Evolutionary conservation across 1,140 invertebrate genomes (phyloP), one percentile per base, ranked within the genome.

Genomic region (Ganaspis sp.): DNA sequence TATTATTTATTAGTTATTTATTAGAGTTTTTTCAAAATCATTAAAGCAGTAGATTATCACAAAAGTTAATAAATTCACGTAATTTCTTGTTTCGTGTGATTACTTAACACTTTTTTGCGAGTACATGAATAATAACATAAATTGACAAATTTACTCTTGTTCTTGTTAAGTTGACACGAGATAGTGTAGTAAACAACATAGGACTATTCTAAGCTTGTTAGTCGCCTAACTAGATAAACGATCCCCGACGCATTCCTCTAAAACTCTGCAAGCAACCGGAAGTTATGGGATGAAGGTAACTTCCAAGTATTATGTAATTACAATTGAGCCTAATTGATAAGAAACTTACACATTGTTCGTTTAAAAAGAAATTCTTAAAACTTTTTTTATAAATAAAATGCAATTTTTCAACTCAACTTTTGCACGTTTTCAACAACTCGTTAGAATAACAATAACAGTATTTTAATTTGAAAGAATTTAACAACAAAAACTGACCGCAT

Each of bases 271-370:
- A 29, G 58, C 23, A 64, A 64, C 23, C 23, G 23, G 15, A 64
- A 64, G 58, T 64, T 64, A 64, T 64, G 23, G 21, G 15, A 21
- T 64, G 26, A 64, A 34, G 12, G 12, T 6, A n/a, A 64, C 58
- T 34, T n/a, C 23, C 26, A 29, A 29, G 58, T 34, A 64, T 29
- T 15, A 64, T n/a, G 58, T n/a, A n/a, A 5, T 64, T 64, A 64
- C 58, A 29, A 64, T 64, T 64, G 58, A 64, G 12, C 58, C 15
- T 64, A 64, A 64, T 29, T 64, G 23, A 64, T 26, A 29, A 64
- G 26, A 64, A 29, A 29, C 58, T 12, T 6, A 64, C 15, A 64
- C 58, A 29, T 23, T 15, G 26, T 54, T 54, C 9, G 21, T 4
- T 6, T 1, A 23, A 11, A 26, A 11, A 19, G 2, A 11, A 40